Percentiles rank a stretch among this genome's conserved stretches.
phyloP scores from a whole-genome alignment of 2,113 vertebrate species.

The Pica pica region DNA sequence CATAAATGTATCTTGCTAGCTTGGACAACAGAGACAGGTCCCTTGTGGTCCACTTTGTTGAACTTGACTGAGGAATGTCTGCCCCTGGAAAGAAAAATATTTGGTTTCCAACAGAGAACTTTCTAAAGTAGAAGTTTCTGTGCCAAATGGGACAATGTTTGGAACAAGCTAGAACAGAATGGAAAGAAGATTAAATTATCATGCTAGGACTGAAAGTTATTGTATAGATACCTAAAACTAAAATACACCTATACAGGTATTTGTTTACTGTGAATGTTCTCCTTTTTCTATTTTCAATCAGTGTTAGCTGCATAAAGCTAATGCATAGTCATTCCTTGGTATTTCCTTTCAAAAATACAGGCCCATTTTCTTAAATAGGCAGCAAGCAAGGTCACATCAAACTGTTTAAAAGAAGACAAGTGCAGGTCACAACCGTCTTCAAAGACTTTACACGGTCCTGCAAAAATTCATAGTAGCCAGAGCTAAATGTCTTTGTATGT shows the following conservation, averaged over 20 bases:
- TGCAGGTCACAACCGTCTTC: neutral
- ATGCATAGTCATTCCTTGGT: neutral
- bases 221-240: neutral
- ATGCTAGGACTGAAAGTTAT: neutral
- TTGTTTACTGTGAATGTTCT: neutral
- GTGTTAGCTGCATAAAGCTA: neutral
- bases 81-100: slow-evolving; percentile 57
- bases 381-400: neutral
- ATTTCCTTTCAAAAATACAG: neutral
- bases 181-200: slow-evolving; percentile 10
- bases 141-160: slow-evolving; percentile 41
- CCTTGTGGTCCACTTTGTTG: slow-evolving; percentile 36
- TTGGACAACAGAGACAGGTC: slow-evolving; percentile 35
- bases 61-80: slow-evolving; percentile 53
- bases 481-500: neutral
- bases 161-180: neutral
- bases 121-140: neutral
- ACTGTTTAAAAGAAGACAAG: neutral
- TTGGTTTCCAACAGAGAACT: slow-evolving; percentile 47
- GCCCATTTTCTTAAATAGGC: neutral
- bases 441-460: neutral
- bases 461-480: neutral
- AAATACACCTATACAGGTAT: neutral
- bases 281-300: neutral
- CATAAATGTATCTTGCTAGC: slow-evolving; percentile 25